A percentile compares a stretch with the other conserved stretches of the same genome.
Conservation (phyloP, 2,888 invertebrate species). For the Pachliopta kotzebuea region DNA sequence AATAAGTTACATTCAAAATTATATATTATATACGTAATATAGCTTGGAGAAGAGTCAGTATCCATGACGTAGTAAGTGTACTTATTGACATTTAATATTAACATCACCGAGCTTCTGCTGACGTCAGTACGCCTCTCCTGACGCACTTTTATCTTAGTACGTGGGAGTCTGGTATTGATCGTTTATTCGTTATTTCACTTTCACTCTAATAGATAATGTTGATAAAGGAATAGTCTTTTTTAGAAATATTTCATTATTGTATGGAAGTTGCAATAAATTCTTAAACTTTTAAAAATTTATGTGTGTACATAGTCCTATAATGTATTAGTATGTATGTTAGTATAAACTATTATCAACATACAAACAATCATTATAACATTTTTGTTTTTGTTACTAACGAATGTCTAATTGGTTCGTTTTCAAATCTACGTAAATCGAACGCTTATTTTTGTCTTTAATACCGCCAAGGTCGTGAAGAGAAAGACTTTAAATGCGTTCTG, state of each 20-base stretch:
- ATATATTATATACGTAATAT: not conserved
- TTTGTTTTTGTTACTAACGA: too few relatives aligned
- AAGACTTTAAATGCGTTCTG: not conserved
- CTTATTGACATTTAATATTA: not conserved
- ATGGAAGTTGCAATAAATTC: too few relatives aligned
- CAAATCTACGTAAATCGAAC: not conserved
- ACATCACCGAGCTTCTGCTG: slow-evolving; percentile 11
- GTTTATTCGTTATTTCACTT: slow-evolving; percentile 1
- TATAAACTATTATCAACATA: too few relatives aligned
- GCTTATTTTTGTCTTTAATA: not conserved
- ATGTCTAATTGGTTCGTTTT: too few relatives aligned
- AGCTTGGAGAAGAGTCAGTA: not conserved
- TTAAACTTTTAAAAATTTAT: too few relatives aligned
- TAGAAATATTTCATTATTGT: too few relatives aligned
- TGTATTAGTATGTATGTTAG: too few relatives aligned
- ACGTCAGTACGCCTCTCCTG: slow-evolving; percentile 10
- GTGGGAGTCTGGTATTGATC: slow-evolving; percentile 19
- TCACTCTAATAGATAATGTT: not conserved
- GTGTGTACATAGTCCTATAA: too few relatives aligned
- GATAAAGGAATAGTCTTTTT: not conserved
- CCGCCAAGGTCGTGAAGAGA: slow-evolving; percentile 13
- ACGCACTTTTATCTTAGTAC: slow-evolving; percentile 7
- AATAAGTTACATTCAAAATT: too few relatives aligned
- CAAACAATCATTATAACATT: too few relatives aligned
- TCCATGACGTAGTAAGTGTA: slow-evolving; percentile 5